These are phyloP conservation scores for Asbolus verrucosus DNA, from an alignment of 1,140 invertebrate species.

Conservation along the genomic window DNA sequence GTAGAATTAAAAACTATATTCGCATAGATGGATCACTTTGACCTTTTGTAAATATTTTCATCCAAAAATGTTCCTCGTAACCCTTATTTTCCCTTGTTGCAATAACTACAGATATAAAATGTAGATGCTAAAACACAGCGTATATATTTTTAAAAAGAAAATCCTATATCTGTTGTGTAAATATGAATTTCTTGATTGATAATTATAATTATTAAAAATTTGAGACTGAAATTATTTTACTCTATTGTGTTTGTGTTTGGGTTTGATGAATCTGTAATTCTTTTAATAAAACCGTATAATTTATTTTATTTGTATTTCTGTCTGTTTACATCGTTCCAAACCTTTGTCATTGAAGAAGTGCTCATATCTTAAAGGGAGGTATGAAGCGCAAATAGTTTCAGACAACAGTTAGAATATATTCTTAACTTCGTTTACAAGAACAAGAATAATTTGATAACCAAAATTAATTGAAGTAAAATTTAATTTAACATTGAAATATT, in stretches of 20 bases:
- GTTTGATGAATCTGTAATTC: constrained; percentile 25
- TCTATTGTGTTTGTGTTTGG: constrained; percentile 18
- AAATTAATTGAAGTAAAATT: no score
- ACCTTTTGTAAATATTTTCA: constrained; percentile 11
- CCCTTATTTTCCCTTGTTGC: constrained; percentile 1
- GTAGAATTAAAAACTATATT: neutral
- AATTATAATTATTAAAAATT: no score
- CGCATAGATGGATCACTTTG: neutral
- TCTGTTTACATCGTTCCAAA: neutral
- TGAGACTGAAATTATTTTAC: constrained; percentile 32
- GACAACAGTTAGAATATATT: no score
- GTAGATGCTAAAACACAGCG: constrained; percentile 20
- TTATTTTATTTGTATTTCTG: constrained; percentile 3
- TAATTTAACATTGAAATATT: no score
- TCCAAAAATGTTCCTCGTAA: neutral
- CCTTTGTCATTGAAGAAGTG: no score
- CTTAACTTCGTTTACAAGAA: no score
- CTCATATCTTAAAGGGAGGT: no score
- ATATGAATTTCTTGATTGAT: constrained; percentile 29
- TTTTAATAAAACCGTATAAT: constrained; percentile 36
- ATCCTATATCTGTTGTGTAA: constrained; percentile 20
- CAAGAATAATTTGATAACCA: no score
- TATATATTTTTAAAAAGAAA: constrained; percentile 13
- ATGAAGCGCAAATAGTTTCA: no score
- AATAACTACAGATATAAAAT: constrained; percentile 11